Percentiles rank a stretch among this genome's conserved stretches.
These are phyloP conservation scores for Ectobius pallidus DNA, from an alignment of 2,888 invertebrate species.

Conservation along the genomic window DNA sequence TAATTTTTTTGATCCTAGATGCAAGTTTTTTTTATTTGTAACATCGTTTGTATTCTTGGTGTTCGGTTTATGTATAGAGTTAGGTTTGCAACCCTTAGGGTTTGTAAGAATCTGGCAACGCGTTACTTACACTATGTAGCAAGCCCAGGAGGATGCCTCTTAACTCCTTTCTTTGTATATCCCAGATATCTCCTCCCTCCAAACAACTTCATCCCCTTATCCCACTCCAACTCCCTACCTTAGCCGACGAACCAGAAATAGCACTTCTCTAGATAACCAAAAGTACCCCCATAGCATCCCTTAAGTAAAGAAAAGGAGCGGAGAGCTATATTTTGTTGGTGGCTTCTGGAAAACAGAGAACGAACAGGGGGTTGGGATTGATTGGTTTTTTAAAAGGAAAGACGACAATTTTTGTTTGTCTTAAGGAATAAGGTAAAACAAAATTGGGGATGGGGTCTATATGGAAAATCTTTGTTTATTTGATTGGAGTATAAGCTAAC, in stretches of 20 bases:
- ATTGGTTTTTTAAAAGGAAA: constrained; percentile 2
- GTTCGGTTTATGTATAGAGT: too few species aligned
- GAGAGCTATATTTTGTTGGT: background rate
- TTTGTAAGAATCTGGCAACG: too few species aligned
- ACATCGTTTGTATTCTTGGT: too few species aligned
- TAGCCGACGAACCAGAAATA: constrained; percentile 7
- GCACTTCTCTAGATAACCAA: background rate
- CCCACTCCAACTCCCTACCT: background rate
- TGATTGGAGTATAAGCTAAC: background rate
- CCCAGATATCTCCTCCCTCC: constrained; percentile 10
- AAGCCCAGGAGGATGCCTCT: background rate
- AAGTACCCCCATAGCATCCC: background rate
- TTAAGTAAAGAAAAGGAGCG: background rate
- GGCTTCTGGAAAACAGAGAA: background rate
- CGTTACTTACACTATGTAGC: too few species aligned
- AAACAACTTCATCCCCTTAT: constrained; percentile 12
- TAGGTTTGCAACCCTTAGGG: too few species aligned
- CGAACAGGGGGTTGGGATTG: background rate
- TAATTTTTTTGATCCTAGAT: too few species aligned
- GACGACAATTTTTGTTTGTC: background rate
- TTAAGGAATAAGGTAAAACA: background rate
- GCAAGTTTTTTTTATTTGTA: too few species aligned
- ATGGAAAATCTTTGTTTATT: constrained; percentile 2
- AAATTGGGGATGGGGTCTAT: constrained; percentile 13
- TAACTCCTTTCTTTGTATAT: background rate